Evolutionary conservation across 2,888 invertebrate genomes (phyloP).

Genomic region (Hypolimnas misippus): DNA sequence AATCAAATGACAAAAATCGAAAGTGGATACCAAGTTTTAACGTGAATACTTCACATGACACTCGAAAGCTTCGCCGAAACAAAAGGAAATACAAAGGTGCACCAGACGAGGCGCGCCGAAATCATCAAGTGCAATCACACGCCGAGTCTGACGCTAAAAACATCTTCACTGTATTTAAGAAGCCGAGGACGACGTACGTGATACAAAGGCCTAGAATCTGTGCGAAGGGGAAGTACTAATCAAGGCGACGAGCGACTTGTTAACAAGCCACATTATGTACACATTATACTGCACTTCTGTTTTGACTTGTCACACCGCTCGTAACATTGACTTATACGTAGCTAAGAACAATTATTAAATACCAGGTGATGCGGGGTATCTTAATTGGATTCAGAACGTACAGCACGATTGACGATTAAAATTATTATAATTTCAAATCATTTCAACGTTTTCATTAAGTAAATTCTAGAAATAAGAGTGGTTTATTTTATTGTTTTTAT

Average conservation of each 20-base stretch:
- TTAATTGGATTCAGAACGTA: slow-evolving; percentile 10
- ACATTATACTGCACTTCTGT: slow-evolving; percentile 25
- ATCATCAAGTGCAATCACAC: slow-evolving; percentile 11
- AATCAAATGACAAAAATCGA: neutral
- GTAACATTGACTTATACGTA: slow-evolving; percentile 30
- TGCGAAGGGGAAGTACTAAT: slow-evolving; percentile 70
- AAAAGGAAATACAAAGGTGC: neutral
- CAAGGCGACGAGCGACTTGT: slow-evolving; percentile 59
- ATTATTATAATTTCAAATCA: slow-evolving; percentile 17
- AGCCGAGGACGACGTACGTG: slow-evolving; percentile 40
- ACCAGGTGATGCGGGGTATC: slow-evolving; percentile 20
- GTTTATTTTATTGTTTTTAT: neutral
- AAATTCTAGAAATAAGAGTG: slow-evolving; percentile 5
- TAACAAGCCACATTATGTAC: slow-evolving; percentile 55
- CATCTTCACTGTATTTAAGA: slow-evolving; percentile 18
- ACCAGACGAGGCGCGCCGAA: neutral
- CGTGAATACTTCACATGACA: neutral
- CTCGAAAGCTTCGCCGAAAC: slow-evolving; percentile 6
- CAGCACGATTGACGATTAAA: slow-evolving; percentile 14
- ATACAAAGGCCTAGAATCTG: slow-evolving; percentile 62
- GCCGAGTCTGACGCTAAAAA: neutral
- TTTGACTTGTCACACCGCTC: slow-evolving; percentile 36
- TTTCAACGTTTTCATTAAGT: slow-evolving; percentile 10
- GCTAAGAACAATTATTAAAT: slow-evolving; percentile 25
- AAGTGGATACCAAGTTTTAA: neutral